These are phyloP conservation scores for Bilobella aurantiaca DNA, from an alignment of 1,140 invertebrate genomes.

Conservation along the genomic window DNA sequence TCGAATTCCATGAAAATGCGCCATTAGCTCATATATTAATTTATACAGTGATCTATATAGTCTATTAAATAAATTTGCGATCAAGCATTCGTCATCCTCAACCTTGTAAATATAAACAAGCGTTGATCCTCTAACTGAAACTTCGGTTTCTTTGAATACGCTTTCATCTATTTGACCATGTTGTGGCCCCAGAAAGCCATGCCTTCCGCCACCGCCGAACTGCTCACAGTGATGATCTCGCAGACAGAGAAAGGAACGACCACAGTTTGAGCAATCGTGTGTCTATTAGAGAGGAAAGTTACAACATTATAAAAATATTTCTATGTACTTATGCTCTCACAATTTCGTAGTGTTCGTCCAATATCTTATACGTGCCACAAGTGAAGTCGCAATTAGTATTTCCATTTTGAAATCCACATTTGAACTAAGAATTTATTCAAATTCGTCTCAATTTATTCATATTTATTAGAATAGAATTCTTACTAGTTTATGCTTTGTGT, in stretches of 20 bases:
- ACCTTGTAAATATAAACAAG: background rate
- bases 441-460: background rate
- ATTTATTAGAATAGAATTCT: background rate
- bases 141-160: background rate
- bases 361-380: background rate
- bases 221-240: background rate
- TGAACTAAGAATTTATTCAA: background rate
- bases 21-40: background rate
- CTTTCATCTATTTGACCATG: background rate
- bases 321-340: background rate
- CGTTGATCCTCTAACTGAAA: background rate
- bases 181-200: background rate
- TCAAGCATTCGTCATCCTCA: background rate
- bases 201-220: background rate
- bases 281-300: background rate
- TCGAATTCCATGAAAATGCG: background rate
- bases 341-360: background rate
- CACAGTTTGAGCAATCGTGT: background rate
- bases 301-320: background rate
- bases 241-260: background rate
- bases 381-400: background rate
- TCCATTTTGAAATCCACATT: background rate
- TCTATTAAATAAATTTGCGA: background rate
- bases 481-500: background rate
- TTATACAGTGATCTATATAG: background rate